These are phyloP conservation scores for Lacerta bilineata DNA, from an alignment of 2,797 vertebrate genomes.

Conservation along the genomic window DNA sequence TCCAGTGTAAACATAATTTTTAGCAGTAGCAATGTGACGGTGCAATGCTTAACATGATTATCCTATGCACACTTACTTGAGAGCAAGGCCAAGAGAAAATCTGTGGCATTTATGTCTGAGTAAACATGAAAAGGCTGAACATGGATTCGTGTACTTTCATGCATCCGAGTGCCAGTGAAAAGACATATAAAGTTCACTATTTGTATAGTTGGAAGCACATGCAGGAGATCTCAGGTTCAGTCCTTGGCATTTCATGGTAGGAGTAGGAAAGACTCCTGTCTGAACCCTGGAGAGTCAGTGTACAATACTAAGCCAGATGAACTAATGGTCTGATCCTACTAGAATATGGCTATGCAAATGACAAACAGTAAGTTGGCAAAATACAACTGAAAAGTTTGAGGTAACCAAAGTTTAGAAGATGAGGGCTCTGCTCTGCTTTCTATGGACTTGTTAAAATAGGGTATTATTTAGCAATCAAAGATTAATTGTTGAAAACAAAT, in stretches of 20 bases:
- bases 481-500: constrained; percentile 76
- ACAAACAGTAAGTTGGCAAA: constrained; percentile 3
- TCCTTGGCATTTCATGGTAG: too few species aligned
- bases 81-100: not conserved
- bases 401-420: constrained; percentile 14
- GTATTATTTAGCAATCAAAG: constrained; percentile 72
- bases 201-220: not conserved
- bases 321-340: not conserved
- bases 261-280: too few species aligned
- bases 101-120: not conserved
- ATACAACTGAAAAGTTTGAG: not conserved
- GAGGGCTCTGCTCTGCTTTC: constrained; percentile 22
- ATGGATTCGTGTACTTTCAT: constrained; percentile 4
- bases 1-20: not conserved
- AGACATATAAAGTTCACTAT: not conserved
- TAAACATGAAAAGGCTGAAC: not conserved
- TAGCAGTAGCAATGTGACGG: not conserved
- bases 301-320: too few species aligned
- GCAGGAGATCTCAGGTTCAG: too few species aligned
- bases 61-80: not conserved
- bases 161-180: not conserved
- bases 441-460: constrained; percentile 55
- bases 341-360: not conserved
- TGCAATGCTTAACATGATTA: not conserved
- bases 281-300: too few species aligned